These are phyloP conservation scores for Sceloporus undulatus DNA, from an alignment of 2,113 vertebrate species.

Conservation along the genomic window DNA sequence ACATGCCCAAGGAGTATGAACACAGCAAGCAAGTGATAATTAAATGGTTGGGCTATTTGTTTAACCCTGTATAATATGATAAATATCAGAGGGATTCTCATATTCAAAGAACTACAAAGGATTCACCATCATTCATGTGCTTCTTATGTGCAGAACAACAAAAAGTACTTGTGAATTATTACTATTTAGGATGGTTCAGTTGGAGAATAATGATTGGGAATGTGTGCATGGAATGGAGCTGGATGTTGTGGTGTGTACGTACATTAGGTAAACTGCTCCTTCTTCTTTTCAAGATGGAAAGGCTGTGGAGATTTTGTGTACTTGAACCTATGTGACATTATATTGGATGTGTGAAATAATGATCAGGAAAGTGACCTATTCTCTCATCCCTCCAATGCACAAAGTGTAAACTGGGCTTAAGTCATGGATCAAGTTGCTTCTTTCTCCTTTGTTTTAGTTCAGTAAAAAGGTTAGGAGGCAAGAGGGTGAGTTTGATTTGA, in stretches of 20 bases:
- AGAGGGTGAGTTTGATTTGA: constrained; percentile 55
- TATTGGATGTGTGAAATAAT: background rate
- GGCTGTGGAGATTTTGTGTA: background rate
- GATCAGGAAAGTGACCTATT: background rate
- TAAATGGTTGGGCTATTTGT: background rate
- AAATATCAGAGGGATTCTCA: background rate
- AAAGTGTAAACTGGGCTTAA: background rate
- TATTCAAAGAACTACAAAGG: background rate
- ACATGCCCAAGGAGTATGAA: constrained; percentile 13
- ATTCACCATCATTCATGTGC: background rate
- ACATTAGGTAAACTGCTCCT: background rate
- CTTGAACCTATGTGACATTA: background rate
- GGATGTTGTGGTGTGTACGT: background rate
- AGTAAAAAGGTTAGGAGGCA: constrained; percentile 53
- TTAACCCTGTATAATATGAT: constrained; percentile 18
- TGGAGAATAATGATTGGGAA: background rate
- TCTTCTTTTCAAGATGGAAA: background rate
- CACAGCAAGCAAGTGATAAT: background rate
- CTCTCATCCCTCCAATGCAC: background rate
- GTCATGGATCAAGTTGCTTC: background rate
- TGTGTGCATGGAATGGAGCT: background rate
- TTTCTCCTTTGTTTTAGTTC: constrained; percentile 30
- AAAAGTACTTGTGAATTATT: background rate
- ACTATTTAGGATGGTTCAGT: background rate
- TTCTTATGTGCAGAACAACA: background rate